Base-by-base conservation (phyloP, 2,888 invertebrate species). In the Schizaphis graminum region DNA sequence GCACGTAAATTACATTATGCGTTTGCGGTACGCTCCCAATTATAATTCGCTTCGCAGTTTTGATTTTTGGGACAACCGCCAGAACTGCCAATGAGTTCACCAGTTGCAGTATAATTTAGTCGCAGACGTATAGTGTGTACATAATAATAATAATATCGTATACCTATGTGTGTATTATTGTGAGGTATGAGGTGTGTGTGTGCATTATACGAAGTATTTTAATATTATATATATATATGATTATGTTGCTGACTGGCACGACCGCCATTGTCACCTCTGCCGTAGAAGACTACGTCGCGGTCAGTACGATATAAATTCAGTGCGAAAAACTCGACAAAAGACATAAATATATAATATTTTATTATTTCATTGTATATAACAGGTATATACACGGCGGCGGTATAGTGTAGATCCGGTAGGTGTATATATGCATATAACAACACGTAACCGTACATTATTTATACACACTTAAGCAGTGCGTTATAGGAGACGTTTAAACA, bases 41-140 rank as follows among this genome's bases (percentile, higher is more conserved):
- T 67, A 90, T 49, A 67, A 61, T 77, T 77, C 24, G 57, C 67
- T 67, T n/a, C 5, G n/a, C 61, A 61, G 44, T 61, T 90, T 67
- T 47, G 67, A 61, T 21, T 47, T 90, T 67, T 90, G 90, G 61
- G 67, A 67, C 90, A 4, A 47, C n/a, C 61, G 90, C 90, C 90
- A 90, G 24, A 67, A 90, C 47, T n/a, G n/a, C n/a, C 67, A 77
- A 47, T 21, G 28, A 26, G 24, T 56, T 57, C 44, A 26, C 35
- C 41, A 44, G 26, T 26, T 53, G 24, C 21, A 77, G n/a, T 35
- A 77, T 77, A 77, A 77, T 77, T 77, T 21, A 35, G 77, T 35
- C 8, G 77, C 35, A 35, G 35, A 8, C 77, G 77, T 77, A n/a
- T n/a, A n/a, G 35, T 35, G 26, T 57, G 26, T 56, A 56, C 26